Evolutionary conservation across 2,888 invertebrate genomes (phyloP).

Genomic region (Carpatolechia fugitivella): DNA sequence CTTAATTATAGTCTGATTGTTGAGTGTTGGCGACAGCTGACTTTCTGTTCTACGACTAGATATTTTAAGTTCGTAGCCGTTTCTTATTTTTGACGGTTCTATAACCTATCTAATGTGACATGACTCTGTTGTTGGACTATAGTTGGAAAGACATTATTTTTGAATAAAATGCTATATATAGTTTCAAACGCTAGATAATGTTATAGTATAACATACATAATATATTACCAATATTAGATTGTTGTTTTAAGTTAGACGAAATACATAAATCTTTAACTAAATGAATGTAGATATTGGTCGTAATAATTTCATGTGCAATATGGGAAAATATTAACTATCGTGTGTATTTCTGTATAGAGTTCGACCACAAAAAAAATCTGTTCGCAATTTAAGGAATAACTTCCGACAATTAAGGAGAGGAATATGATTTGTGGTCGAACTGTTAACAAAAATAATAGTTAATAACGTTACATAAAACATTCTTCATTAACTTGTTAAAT

Average conservation of each 20-base stretch:
- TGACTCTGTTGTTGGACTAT: neutral
- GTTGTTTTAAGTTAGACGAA: neutral
- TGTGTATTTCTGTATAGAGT: too few species aligned
- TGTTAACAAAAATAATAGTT: too few species aligned
- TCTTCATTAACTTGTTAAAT: neutral
- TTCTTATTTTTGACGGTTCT: too few species aligned
- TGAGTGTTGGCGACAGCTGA: neutral
- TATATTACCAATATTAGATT: neutral
- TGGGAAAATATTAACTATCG: too few species aligned
- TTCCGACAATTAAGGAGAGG: too few species aligned
- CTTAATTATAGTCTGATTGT: neutral
- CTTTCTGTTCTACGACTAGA: too few species aligned
- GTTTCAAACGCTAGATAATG: neutral
- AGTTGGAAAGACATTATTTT: neutral
- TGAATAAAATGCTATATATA: too few species aligned
- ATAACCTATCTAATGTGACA: neutral
- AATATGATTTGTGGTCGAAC: too few species aligned
- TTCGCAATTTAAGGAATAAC: too few species aligned
- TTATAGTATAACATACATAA: neutral
- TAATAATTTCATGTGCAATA: conserved; percentile 3
- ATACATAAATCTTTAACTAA: neutral
- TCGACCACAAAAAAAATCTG: too few species aligned
- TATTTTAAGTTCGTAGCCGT: neutral
- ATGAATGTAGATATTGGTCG: neutral
- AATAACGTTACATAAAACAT: neutral